Evolutionary conservation across 2,888 invertebrate genomes (phyloP), one percentile per base, ranked within the genome.

Genomic region (Sicus ferrugineus): DNA sequence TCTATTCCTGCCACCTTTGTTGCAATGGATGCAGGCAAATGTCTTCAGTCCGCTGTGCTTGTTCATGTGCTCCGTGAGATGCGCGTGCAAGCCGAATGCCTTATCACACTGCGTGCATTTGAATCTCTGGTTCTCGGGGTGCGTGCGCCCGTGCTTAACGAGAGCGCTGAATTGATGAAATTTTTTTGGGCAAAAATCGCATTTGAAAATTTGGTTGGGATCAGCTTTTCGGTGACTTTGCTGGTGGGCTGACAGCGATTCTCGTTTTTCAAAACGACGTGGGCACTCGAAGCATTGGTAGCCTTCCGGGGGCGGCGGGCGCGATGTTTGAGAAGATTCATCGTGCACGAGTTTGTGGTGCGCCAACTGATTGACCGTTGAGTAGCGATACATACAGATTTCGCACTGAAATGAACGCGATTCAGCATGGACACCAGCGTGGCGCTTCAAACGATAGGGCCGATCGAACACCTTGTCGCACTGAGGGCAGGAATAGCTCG

Each of bases 31-130:
- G 50, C 75, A 76, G 3, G 73, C 71, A 11, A 72, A 48, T 30
- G 73, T 73, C 58, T 69, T 71, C n/a, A 71, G 65, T 21, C 73
- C 73, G n/a, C 70, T 71, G 52, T 74, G 75, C 9, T 70, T 70
- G 38, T 71, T 72, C 66, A 74, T 67, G 68, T 73, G 75, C 42
- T 74, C 74, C 14, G 84, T 84, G 0, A 90, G 80, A 74, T 89
- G 89, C 62, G 90, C 89, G 1, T 87, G 86, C 59, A 90, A 19
- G 0, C 88, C 86, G 76, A 88, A 91, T 1, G 85, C 85, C 76
- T 89, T 90, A 1, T 87, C 82, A 75, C 91, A 91, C 58, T 87
- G 81, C 4, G 83, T 82, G 79, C 91, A 91, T 62, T 85, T 84
- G 72, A 86, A 87, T 0, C 87, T 86, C 70, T 87, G 87, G 2